Conservation (phyloP, 2,888 invertebrate species). For the Piscicola geometra region DNA sequence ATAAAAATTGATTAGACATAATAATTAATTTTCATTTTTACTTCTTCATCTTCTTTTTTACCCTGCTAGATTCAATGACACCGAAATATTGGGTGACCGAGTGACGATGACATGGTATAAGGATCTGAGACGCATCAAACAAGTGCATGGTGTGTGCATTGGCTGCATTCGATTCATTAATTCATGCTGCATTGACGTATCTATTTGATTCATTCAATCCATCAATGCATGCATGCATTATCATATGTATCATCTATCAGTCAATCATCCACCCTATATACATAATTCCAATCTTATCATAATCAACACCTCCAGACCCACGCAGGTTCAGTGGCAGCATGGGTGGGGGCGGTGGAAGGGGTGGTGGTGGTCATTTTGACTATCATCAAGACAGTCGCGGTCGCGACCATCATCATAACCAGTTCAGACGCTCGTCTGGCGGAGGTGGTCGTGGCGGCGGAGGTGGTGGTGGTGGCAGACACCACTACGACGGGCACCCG, state of each 20-base stretch:
- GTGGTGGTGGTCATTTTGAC: conserved; percentile 1
- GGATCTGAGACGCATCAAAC: conserved; percentile 42
- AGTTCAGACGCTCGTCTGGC: conserved; percentile 1
- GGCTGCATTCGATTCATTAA: no score
- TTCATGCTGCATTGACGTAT: no score
- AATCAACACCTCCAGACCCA: no score
- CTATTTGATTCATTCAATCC: no score
- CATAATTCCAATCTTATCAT: no score
- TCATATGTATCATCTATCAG: no score
- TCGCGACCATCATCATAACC: background rate
- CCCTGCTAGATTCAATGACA: conserved; percentile 41
- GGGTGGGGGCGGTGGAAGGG: conserved; percentile 7
- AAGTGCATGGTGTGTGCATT: conserved; percentile 8
- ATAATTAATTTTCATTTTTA: no score
- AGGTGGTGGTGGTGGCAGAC: background rate
- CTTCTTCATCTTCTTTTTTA: no score
- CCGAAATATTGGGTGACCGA: conserved; percentile 42
- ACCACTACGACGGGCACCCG: background rate
- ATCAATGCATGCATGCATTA: no score
- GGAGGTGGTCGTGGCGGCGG: background rate
- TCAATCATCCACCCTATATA: no score
- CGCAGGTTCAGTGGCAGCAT: background rate
- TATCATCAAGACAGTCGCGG: background rate
- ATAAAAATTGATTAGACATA: no score
- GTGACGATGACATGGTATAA: conserved; percentile 44